Evolutionary conservation across 2,888 invertebrate species (phyloP), one percentile per base, ranked within the genome.

Genomic region (Drosophila subsilvestris): DNA sequence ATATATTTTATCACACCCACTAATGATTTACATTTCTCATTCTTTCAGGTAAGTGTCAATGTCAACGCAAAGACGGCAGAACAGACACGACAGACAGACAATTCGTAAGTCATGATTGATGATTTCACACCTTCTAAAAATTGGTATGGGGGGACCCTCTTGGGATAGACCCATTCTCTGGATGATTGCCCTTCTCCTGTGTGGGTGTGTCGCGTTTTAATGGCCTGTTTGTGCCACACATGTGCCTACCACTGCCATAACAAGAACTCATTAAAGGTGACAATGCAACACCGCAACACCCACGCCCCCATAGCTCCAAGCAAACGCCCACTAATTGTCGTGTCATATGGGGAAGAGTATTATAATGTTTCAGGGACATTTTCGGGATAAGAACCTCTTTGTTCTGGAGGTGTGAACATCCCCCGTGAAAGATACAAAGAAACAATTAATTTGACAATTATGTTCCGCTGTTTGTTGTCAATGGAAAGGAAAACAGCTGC

Each of bases 151-250:
- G 14, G 14, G 7, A 2, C 37, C n/a, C 37, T n/a, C 37, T n/a
- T 14, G 37, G 37, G 37, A n/a, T n/a, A 37, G 37, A 37, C 7
- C 2, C 27, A 37, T 37, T n/a, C 37, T 7, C 37, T n/a, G 37
- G 37, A n/a, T 14, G 37, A 37, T n/a, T 37, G 37, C 37, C 37
- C 2, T 37, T n/a, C 37, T n/a, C 37, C 14, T n/a, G 62, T 10
- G 32, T 20, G 20, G 1, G 62, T 14, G 32, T 50, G 77, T 63
- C 80, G 71, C 74, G 71, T 77, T 82, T 83, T 86, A 80, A 83
- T 88, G 75, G 88, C 60, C 83, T 83, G 88, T 88, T 83, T 88
- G 87, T 83, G 88, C 76, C 66, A 49, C 66, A 49, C 78, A 70
- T 69, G 62, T 60, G 80, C 63, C 68, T 80, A 47, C 80, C 37